Conservation (phyloP, 2,888 invertebrate species). For the Nephrotoma appendiculata region DNA sequence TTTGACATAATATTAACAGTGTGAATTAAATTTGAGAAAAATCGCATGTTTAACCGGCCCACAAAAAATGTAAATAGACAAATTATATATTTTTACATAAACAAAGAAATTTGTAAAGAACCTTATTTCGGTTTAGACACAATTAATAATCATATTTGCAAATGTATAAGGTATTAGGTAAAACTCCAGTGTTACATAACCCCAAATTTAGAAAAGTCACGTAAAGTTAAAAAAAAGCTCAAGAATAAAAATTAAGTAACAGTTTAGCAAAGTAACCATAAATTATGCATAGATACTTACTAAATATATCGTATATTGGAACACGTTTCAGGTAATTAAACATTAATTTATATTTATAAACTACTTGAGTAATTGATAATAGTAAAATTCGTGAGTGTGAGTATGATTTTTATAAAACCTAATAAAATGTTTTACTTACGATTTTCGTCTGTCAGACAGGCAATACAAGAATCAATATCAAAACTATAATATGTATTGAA, state of each 20-base stretch:
- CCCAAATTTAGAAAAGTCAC: not conserved
- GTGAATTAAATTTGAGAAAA: not conserved
- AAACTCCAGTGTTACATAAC: not conserved
- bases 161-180: not conserved
- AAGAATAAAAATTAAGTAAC: not conserved
- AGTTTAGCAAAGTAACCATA: not conserved
- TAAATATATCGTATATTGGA: constrained; percentile 65
- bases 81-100: not conserved
- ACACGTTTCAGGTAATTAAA: constrained; percentile 51
- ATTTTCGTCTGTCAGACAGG: not conserved
- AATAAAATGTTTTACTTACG: not conserved
- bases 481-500: not conserved
- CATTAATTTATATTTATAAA: not conserved
- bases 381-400: not conserved
- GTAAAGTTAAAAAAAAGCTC: not conserved
- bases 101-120: not conserved
- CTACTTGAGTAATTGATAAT: not conserved
- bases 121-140: too few relatives aligned
- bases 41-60: not conserved
- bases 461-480: not conserved
- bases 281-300: constrained; percentile 51
- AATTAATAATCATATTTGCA: too few relatives aligned
- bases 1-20: not conserved
- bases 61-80: not conserved
- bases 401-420: not conserved